Evolutionary conservation across 2,888 invertebrate genomes (phyloP), one percentile per base, ranked within the genome.

Genomic region (Chaetoderma sp.): DNA sequence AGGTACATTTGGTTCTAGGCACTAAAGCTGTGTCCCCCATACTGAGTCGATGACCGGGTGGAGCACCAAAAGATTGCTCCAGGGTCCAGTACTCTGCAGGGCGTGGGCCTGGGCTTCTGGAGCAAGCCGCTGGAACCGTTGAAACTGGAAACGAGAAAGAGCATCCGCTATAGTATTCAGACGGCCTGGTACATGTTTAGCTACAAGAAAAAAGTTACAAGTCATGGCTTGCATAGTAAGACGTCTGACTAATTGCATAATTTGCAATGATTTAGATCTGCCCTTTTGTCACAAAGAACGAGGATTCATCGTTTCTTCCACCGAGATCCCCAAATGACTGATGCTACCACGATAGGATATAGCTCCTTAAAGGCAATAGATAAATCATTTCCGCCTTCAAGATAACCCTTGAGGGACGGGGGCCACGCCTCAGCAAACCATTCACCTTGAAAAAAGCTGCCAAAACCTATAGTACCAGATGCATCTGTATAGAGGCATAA

Each of bases 61-160:
- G n/a, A n/a, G n/a, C n/a, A n/a, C n/a, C n/a, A n/a, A n/a, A n/a
- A n/a, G n/a, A n/a, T n/a, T n/a, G n/a, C n/a, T n/a, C n/a, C n/a
- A n/a, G n/a, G n/a, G n/a, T n/a, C n/a, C n/a, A n/a, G n/a, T n/a
- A n/a, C n/a, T n/a, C n/a, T n/a, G n/a, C n/a, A n/a, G n/a, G n/a
- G n/a, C n/a, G n/a, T n/a, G n/a, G n/a, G n/a, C n/a, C n/a, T n/a
- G n/a, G n/a, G 47, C 0, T 36, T 33, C 25, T 5, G 60, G 60
- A 13, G 50, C 60, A 13, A 50, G 23, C 1, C n/a, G 39, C 6
- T 16, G 18, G n/a, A 42, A 28, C 6, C 30, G 28, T 42, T 63
- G 57, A 32, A 57, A 52, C 28, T 64, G 47, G 18, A 44, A 64
- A 45, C 64, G 64, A 52, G 64, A 64, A 16, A 64, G 33, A 21